Evolutionary conservation across 2,797 vertebrate species (phyloP), one percentile per base, ranked within the genome.

Genomic region (Podarcis lilfordi): DNA sequence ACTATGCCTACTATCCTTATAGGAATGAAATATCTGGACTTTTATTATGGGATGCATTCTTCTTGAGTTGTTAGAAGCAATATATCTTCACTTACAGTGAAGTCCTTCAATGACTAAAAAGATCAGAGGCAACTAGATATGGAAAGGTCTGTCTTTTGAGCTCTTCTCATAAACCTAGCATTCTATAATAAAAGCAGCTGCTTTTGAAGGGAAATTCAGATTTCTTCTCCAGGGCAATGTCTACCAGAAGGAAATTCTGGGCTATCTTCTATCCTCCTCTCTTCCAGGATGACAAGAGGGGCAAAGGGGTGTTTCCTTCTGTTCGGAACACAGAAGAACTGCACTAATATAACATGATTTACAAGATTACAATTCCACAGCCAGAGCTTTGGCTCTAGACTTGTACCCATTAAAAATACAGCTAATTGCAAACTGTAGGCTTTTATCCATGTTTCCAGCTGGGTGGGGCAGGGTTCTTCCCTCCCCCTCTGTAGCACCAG

Each of bases 61-160:
- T 76, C 8, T 13, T 77, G 29, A 10, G 8, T 0, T 72, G 10
- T 0, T 40, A 45, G 79, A 84, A 84, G 37, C 0, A 1, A 15
- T 3, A 64, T 72, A 88, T 40, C 32, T 81, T 78, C 72, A 55
- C 0, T 0, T 23, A 23, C 55, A 32, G 37, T 78, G 88, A 8
- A 6, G n/a, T 0, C 5, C 11, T n/a, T 25, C 68, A 90, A 37
- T 81, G 0, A 75, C 6, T 50, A 75, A 75, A 45, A 89, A 84
- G 40, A 43, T 4, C 10, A 32, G 35, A 23, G 75, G 82, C n/a
- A 86, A 43, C 68, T 75, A 61, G 0, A 88, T 3, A 45, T 68
- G 90, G 86, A 59, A n/a, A 37, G 50, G n/a, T 17, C 23, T 66
- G 69, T 35, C 55, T 76, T 90, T 59, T 1, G 19, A 6, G 23